A percentile compares a stretch with the other conserved stretches of the same genome.
These are phyloP conservation scores for Lepidostoma basale DNA, from an alignment of 1,140 invertebrate species.

Conservation along the genomic window DNA sequence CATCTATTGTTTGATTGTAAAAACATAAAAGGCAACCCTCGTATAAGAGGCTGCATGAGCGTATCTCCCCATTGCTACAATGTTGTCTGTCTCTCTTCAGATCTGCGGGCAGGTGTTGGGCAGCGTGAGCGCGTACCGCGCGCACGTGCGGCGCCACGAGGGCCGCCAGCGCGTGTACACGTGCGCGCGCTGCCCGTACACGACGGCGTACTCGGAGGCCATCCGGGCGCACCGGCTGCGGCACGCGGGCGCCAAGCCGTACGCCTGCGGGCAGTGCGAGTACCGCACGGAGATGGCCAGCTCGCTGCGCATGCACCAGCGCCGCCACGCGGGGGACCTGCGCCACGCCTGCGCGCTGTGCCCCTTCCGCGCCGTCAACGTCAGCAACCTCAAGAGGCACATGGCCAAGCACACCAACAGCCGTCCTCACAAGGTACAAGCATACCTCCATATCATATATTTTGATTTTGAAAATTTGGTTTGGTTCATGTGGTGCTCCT, in stretches of 20 bases:
- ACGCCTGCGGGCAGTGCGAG: not conserved
- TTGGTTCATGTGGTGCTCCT: too few species aligned
- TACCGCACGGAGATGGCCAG: not conserved
- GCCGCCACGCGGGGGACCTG: not conserved
- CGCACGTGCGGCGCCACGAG: not conserved
- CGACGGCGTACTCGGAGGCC: not conserved
- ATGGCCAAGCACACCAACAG: not conserved
- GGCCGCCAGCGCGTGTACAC: not conserved
- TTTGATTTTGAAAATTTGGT: too few species aligned
- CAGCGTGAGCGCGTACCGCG: not conserved
- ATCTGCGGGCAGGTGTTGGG: not conserved
- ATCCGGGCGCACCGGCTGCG: not conserved
- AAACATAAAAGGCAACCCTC: too few species aligned
- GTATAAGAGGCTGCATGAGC: too few species aligned
- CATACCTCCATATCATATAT: too few species aligned
- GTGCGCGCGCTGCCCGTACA: not conserved
- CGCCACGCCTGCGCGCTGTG: not conserved
- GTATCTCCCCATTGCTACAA: not conserved
- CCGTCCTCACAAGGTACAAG: not conserved
- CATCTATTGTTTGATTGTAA: too few species aligned
- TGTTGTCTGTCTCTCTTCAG: not conserved
- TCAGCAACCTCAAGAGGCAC: not conserved
- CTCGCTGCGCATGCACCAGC: not conserved
- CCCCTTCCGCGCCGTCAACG: not conserved
- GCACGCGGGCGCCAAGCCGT: conserved; percentile 6